Evolutionary conservation across 2,888 invertebrate genomes (phyloP).

Genomic region (Adela reaumurella): DNA sequence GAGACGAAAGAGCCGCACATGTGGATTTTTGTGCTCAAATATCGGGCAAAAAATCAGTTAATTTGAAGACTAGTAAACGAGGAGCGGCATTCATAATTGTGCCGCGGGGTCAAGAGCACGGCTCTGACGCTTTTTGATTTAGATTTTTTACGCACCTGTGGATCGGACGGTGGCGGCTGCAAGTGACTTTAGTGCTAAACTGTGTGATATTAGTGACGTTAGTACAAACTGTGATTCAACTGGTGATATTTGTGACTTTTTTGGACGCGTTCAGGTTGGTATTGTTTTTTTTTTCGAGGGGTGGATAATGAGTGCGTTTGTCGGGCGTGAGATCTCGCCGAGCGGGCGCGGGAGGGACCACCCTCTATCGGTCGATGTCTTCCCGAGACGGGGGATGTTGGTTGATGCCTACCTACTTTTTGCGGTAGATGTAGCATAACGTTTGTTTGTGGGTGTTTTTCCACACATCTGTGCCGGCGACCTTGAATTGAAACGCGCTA

Average conservation of each 20-base stretch:
- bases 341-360: neutral
- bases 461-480: neutral
- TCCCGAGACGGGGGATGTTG: neutral
- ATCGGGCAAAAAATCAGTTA: constrained; percentile 51
- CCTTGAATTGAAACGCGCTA: neutral
- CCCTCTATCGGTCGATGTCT: neutral
- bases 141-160: constrained; percentile 21
- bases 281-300: neutral
- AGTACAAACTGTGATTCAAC: neutral
- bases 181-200: neutral
- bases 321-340: neutral
- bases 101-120: constrained; percentile 52
- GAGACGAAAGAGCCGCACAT: constrained; percentile 39
- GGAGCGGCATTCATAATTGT: constrained; percentile 51
- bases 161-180: neutral
- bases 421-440: neutral
- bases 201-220: neutral
- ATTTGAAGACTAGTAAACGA: constrained; percentile 51
- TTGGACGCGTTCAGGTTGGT: neutral
- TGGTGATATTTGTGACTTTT: neutral
- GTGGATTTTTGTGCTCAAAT: constrained; percentile 42
- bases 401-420: neutral
- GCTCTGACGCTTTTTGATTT: constrained; percentile 33
- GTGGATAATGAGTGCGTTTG: neutral
- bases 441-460: neutral